These are phyloP conservation scores for Lipophrys pholis DNA, from an alignment of 2,113 vertebrate genomes.

Conservation along the genomic window DNA sequence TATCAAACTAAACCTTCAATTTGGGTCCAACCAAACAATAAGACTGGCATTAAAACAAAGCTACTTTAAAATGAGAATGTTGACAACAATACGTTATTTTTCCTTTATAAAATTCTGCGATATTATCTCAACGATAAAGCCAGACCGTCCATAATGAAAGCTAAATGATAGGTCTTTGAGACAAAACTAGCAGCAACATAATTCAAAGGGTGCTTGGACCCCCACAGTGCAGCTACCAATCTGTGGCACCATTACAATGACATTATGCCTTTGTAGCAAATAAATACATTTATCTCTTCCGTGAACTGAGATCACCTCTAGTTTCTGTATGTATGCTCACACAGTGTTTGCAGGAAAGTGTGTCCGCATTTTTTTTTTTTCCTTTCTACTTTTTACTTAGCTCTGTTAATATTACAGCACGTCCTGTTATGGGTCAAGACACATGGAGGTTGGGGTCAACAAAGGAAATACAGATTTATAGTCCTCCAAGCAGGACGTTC, in stretches of 20 bases:
- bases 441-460: not conserved
- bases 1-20: constrained; percentile 38
- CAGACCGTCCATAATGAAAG: constrained; percentile 44
- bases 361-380: not conserved
- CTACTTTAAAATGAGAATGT: constrained; percentile 47
- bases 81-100: constrained; percentile 37
- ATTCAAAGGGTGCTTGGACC: constrained; percentile 34
- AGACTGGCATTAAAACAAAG: constrained; percentile 47
- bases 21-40: constrained; percentile 35
- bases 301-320: constrained; percentile 34
- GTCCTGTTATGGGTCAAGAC: constrained; percentile 7
- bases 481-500: constrained; percentile 18
- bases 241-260: constrained; percentile 52
- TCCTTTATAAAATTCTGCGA: constrained; percentile 54
- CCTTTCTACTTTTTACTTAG: not conserved
- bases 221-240: constrained; percentile 72
- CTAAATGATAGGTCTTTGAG: constrained; percentile 69
- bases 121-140: constrained; percentile 51
- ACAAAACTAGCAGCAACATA: constrained; percentile 75
- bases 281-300: constrained; percentile 46
- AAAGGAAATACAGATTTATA: not conserved
- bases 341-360: constrained; percentile 28
- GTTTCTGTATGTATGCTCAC: constrained; percentile 3
- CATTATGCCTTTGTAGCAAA: constrained; percentile 51
- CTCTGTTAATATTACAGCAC: not conserved